Evolutionary conservation across 2,113 vertebrate species (phyloP).

Genomic region (Conger conger): DNA sequence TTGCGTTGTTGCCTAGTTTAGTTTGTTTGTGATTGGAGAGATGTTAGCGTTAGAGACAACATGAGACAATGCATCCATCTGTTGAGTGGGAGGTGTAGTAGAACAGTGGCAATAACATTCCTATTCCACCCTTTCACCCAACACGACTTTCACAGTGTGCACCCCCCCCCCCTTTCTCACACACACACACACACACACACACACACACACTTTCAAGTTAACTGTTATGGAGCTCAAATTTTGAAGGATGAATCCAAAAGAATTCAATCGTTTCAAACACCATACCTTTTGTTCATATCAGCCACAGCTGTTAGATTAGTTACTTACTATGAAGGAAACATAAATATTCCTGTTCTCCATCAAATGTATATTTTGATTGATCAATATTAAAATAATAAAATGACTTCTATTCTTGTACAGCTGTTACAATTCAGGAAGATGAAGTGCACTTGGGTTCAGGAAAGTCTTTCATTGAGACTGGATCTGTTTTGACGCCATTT

Average conservation of each 20-base stretch:
- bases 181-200: background rate
- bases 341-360: background rate
- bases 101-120: background rate
- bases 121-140: background rate
- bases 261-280: background rate
- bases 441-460: too few species aligned
- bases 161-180: too few species aligned
- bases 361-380: background rate
- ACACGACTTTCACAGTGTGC: too few species aligned
- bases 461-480: too few species aligned
- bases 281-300: background rate
- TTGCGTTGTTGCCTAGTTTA: too few species aligned
- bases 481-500: background rate
- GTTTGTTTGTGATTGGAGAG: background rate
- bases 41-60: background rate
- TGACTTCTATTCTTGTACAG: too few species aligned
- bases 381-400: too few species aligned
- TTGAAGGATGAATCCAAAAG: background rate
- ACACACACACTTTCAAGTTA: too few species aligned
- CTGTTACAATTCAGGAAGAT: too few species aligned
- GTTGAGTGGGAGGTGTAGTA: constrained; percentile 31
- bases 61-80: constrained; percentile 32
- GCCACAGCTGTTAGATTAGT: too few species aligned
- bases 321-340: too few species aligned
- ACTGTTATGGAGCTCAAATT: too few species aligned